These are phyloP conservation scores for Brachionus koreanus DNA, from an alignment of 1,140 invertebrate genomes.

Conservation along the genomic window DNA sequence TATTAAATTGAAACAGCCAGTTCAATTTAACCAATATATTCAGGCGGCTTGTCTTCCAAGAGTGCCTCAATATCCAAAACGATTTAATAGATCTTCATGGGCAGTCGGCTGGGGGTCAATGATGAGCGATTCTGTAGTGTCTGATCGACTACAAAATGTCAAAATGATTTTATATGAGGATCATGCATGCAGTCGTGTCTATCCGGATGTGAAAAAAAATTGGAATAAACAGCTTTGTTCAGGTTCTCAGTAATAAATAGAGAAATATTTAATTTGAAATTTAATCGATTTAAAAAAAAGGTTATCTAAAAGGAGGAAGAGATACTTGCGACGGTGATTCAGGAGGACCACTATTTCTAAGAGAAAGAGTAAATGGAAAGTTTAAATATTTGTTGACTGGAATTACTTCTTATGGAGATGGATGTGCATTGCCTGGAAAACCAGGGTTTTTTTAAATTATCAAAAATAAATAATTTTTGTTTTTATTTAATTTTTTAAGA, in stretches of 20 bases:
- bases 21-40: slow-evolving; percentile 2
- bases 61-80: not conserved
- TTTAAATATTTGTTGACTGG: not conserved
- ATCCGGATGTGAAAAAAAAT: slow-evolving; percentile 18
- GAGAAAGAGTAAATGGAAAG: not conserved
- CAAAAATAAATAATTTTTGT: not conserved
- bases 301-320: not conserved
- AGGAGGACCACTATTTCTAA: not conserved
- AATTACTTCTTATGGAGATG: slow-evolving; percentile 33
- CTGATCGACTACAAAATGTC: not conserved
- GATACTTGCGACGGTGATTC: slow-evolving; percentile 29
- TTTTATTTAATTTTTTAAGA: not conserved
- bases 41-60: slow-evolving; percentile 27
- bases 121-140: not conserved
- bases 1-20: not conserved
- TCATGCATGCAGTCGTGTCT: not conserved
- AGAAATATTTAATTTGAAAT: not conserved
- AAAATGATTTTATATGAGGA: not conserved
- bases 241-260: not conserved
- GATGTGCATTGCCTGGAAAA: not conserved
- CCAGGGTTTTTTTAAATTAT: not conserved
- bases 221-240: slow-evolving; percentile 38
- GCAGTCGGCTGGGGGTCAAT: not conserved
- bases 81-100: not conserved
- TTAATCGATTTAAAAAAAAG: not conserved